Base-by-base conservation (phyloP, 2,113 vertebrate species). In the Sphaerodactylus townsendi region DNA sequence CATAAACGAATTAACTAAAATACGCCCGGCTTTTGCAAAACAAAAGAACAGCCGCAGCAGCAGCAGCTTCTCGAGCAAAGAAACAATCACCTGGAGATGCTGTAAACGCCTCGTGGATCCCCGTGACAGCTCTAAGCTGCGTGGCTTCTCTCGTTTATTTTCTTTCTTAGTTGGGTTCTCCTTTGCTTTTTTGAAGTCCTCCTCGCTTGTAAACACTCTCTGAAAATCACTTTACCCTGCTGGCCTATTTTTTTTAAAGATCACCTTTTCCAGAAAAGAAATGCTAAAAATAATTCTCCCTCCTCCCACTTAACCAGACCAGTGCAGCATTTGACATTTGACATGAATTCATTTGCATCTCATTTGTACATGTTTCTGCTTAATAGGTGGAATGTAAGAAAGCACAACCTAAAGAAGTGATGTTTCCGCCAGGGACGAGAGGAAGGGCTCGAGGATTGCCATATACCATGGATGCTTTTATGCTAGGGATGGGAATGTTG, bases 361-460 rank as follows among this genome's bases (percentile, higher is more conserved):
- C 95, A 96, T 96, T 95, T 96, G 94, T 95, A 88, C 86, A 6
- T 95, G 89, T 96, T 94, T 96, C 95, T 95, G 93, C 96, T 95
- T 93, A 95, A 96, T 98, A 99, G 98, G 98, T 99, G 98, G 98
- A 99, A 98, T 99, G 98, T 98, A 99, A 99, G 98, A 99, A 99
- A 96, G 98, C 98, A 95, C 98, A 99, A 94, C 98, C 98, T 95
- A 99, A 99, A 95, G 98, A 99, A 97, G 98, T 99, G 96, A 99
- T 99, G 98, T 99, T 99, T 96, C 98, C 98, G 83, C 98, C 98
- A 85, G 98, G 98, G 93, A 98, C 98, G 69, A 96, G 98, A 94
- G 98, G 98, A 89, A 96, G 98, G 96, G 98, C 98, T 87, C 96
- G 98, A 89, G 98, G 98, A 75, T 96, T 99, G 85, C 98, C 98